A percentile compares a stretch with the other conserved stretches of the same genome.
phyloP scores from a whole-genome alignment of 2,797 vertebrate species.

The Liparis tanakae region DNA sequence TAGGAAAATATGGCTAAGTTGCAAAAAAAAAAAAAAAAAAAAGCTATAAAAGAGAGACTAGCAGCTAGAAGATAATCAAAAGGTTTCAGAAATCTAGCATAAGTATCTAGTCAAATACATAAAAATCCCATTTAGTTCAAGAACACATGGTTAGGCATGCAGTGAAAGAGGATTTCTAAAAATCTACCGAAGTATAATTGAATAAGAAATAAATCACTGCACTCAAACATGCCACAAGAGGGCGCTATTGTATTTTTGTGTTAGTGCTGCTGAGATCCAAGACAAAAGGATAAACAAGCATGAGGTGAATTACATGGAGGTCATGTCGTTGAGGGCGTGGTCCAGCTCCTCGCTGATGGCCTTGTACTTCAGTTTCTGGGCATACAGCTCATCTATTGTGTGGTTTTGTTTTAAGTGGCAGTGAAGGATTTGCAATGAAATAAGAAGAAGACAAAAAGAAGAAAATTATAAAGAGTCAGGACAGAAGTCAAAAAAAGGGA shows the following conservation, averaged over 20 bases:
- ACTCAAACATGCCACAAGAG: conserved; percentile 66
- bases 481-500: conserved; percentile 34
- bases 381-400: conserved; percentile 94
- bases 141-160: conserved; percentile 10
- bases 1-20: neutral
- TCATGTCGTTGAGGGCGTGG: conserved; percentile 99
- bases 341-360: conserved; percentile 99
- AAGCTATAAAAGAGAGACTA: neutral
- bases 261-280: conserved; percentile 28
- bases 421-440: conserved; percentile 35
- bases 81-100: neutral
- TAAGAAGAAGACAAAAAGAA: conserved; percentile 31
- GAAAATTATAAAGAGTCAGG: conserved; percentile 43
- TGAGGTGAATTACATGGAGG: conserved; percentile 94
- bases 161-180: neutral
- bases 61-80: neutral
- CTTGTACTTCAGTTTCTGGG: conserved; percentile 99
- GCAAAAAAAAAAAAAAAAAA: neutral
- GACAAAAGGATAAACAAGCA: conserved; percentile 57
- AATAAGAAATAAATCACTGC: conserved; percentile 13
- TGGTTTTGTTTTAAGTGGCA: conserved; percentile 54
- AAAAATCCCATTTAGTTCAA: neutral
- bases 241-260: conserved; percentile 43
- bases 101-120: neutral
- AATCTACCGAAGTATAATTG: neutral